phyloP scores from a whole-genome alignment of 2,888 invertebrate genomes.

The Drosophila flavopinicola region DNA sequence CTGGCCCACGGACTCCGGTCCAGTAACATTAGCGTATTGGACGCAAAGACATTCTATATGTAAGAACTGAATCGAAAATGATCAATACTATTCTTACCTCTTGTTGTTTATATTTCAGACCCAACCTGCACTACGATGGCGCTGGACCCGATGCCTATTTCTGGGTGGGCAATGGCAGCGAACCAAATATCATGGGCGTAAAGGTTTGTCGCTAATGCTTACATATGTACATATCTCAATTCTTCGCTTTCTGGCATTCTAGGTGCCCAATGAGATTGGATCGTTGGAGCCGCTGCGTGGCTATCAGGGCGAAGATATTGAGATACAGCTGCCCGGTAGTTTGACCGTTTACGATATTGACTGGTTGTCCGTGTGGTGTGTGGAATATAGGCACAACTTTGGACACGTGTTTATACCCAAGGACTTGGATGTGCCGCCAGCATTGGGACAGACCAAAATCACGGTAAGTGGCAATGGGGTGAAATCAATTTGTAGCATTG shows the following conservation, averaged over 20 bases:
- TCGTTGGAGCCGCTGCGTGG: constrained; percentile 92
- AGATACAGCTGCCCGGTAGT: constrained; percentile 93
- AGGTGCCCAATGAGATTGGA: constrained; percentile 95
- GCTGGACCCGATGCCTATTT: constrained; percentile 96
- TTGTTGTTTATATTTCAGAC: constrained; percentile 87
- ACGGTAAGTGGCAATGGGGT: constrained; percentile 87
- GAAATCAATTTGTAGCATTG: neutral
- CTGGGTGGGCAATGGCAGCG: constrained; percentile 95
- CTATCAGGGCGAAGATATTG: constrained; percentile 96
- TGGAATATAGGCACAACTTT: constrained; percentile 94
- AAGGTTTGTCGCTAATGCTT: constrained; percentile 86
- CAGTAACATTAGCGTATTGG: constrained; percentile 95
- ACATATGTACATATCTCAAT: too few species aligned
- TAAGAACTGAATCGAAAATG: constrained; percentile 21
- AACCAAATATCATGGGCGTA: constrained; percentile 91
- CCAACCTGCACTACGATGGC: constrained; percentile 96
- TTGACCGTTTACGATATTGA: constrained; percentile 95
- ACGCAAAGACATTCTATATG: constrained; percentile 91
- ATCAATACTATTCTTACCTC: neutral
- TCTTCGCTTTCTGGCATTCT: too few species aligned
- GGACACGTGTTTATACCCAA: constrained; percentile 95
- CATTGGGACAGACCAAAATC: constrained; percentile 94
- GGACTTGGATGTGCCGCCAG: constrained; percentile 95
- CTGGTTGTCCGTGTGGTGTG: constrained; percentile 96
- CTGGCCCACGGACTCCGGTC: constrained; percentile 95